Evolutionary conservation across 1,140 invertebrate species (phyloP).

Genomic region (Macrosteles quadrilineatus): DNA sequence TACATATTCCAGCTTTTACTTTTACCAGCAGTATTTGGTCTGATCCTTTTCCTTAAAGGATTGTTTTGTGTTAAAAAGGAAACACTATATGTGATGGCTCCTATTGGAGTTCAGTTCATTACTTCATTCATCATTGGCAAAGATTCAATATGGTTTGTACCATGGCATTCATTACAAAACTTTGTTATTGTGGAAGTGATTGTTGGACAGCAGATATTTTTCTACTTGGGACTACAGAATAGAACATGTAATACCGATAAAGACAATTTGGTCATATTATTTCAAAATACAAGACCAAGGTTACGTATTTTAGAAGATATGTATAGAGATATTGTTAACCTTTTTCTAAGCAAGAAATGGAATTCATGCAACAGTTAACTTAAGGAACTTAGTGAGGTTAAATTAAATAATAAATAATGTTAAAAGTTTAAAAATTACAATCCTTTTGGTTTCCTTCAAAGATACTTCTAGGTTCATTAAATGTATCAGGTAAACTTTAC

Average conservation of each 20-base stretch:
- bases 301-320: constrained; percentile 34
- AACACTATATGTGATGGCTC: constrained; percentile 31
- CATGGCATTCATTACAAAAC: constrained; percentile 28
- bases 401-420: no score
- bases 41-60: not conserved
- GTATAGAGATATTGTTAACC: constrained; percentile 21
- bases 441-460: no score
- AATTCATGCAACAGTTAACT: no score
- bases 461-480: no score
- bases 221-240: constrained; percentile 29
- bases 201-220: constrained; percentile 32
- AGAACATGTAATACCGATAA: not conserved
- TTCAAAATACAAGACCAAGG: constrained; percentile 33
- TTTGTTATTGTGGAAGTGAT: constrained; percentile 36
- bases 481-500: no score
- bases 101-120: constrained; percentile 34
- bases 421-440: no score
- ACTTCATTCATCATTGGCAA: constrained; percentile 37
- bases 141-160: constrained; percentile 32
- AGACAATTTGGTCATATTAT: constrained; percentile 32
- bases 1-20: no score
- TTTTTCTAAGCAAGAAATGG: no score
- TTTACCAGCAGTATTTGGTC: not conserved
- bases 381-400: no score
- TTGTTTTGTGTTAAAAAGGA: constrained; percentile 37